These are phyloP conservation scores for Yponomeuta evonymella DNA, from an alignment of 2,888 invertebrate genomes.

Conservation along the genomic window DNA sequence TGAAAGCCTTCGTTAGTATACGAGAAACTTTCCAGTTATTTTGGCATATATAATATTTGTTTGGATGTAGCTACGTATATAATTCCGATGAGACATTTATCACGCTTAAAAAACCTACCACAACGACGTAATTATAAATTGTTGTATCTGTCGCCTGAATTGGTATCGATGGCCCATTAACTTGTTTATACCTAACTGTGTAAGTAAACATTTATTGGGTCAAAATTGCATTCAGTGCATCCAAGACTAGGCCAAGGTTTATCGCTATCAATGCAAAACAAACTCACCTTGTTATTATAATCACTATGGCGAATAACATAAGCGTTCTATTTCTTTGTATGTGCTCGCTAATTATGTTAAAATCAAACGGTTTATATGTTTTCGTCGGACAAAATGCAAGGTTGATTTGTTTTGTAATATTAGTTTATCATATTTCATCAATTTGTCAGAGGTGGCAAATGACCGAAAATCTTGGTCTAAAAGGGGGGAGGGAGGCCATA, in stretches of 20 bases:
- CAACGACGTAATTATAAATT: neutral
- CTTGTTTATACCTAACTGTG: neutral
- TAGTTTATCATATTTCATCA: neutral
- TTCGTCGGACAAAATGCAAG: neutral
- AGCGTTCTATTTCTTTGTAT: neutral
- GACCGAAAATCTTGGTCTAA: too few relatives aligned
- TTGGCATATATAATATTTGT: too few relatives aligned
- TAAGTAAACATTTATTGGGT: neutral
- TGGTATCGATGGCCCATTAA: neutral
- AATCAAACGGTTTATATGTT: neutral
- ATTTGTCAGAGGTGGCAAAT: too few relatives aligned
- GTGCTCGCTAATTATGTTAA: neutral
- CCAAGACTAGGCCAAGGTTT: neutral
- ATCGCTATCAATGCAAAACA: neutral
- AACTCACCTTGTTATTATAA: neutral
- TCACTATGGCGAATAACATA: neutral
- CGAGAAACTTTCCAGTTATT: too few relatives aligned
- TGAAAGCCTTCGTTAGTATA: too few relatives aligned
- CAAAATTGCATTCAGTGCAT: constrained; percentile 3
- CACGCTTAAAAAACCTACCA: neutral
- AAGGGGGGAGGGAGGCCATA: too few relatives aligned
- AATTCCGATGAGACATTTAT: too few relatives aligned
- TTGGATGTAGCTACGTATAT: too few relatives aligned
- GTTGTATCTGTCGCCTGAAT: neutral
- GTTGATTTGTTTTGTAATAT: neutral